Conservation (phyloP, 2,888 invertebrate species). For the Acleris laterana region DNA sequence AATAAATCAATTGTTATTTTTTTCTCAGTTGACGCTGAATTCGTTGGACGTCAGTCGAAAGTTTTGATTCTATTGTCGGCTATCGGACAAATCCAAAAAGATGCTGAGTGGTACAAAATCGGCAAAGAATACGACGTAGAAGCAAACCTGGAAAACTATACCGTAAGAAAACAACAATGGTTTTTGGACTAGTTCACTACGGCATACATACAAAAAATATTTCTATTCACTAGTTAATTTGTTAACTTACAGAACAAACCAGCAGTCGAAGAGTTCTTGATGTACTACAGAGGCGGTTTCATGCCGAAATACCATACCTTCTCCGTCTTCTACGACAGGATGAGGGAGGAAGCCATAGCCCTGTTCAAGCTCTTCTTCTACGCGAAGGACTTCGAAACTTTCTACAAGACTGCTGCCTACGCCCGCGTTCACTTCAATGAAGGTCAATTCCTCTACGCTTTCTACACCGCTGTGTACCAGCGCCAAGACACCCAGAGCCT, state of each 20-base stretch:
- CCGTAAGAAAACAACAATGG: slow-evolving; percentile 52
- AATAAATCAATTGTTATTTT: slow-evolving; percentile 6
- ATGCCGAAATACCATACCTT: slow-evolving; percentile 77
- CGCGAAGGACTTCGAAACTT: slow-evolving; percentile 85
- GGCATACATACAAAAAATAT: not conserved
- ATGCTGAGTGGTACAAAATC: slow-evolving; percentile 44
- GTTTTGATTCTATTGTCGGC: slow-evolving; percentile 61
- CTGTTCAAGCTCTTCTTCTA: slow-evolving; percentile 84
- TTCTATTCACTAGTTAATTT: not conserved
- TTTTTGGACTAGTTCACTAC: slow-evolving; percentile 39
- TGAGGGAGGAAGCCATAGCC: slow-evolving; percentile 76
- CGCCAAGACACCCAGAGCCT: slow-evolving; percentile 84
- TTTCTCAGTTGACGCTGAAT: slow-evolving; percentile 38
- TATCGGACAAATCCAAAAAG: slow-evolving; percentile 48
- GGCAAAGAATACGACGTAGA: slow-evolving; percentile 53
- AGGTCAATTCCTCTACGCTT: slow-evolving; percentile 85
- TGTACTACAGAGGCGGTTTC: slow-evolving; percentile 69
- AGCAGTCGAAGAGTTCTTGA: slow-evolving; percentile 71
- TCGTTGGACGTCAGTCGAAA: slow-evolving; percentile 53
- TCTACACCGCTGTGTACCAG: slow-evolving; percentile 84
- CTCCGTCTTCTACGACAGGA: slow-evolving; percentile 75
- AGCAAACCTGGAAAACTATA: slow-evolving; percentile 66
- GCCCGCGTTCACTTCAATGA: slow-evolving; percentile 85
- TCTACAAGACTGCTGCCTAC: slow-evolving; percentile 84
- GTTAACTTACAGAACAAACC: slow-evolving; percentile 64